phyloP scores from a whole-genome alignment of 2,888 invertebrate species.

The Heteromurus nitidus region DNA sequence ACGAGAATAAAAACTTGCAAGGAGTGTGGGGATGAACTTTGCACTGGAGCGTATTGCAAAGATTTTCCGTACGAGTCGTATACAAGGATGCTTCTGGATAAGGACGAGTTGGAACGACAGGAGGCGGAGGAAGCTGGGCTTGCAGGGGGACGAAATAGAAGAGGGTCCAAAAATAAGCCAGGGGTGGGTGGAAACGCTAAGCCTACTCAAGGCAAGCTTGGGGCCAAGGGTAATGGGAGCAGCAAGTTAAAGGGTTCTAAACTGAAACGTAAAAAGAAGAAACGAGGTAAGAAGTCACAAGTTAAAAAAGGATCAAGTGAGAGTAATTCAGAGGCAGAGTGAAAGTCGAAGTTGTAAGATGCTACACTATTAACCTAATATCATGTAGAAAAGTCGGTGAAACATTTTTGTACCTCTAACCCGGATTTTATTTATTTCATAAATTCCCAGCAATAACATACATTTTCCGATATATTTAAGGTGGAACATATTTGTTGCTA shows the following conservation, averaged over 20 bases:
- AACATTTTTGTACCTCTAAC: no score
- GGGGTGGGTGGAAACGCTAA: conserved; percentile 33
- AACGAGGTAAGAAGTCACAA: conserved; percentile 54
- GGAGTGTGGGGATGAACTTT: conserved; percentile 91
- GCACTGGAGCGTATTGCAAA: conserved; percentile 80
- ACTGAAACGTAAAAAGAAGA: conserved; percentile 64
- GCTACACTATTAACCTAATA: no score
- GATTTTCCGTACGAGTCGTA: conserved; percentile 80
- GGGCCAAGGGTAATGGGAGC: neutral
- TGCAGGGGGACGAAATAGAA: conserved; percentile 40
- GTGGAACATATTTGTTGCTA: no score
- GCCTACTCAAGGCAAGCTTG: conserved; percentile 11
- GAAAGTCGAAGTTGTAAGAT: neutral
- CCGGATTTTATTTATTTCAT: no score
- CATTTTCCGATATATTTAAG: no score
- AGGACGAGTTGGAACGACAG: conserved; percentile 70
- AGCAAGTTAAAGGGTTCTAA: conserved; percentile 71
- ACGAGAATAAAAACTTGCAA: conserved; percentile 77
- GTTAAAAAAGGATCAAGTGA: conserved; percentile 50
- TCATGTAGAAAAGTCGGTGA: no score
- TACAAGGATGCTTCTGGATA: conserved; percentile 75
- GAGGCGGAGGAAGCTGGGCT: conserved; percentile 74
- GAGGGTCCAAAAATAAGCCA: conserved; percentile 35
- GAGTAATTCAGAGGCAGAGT: conserved; percentile 48
- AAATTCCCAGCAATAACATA: no score